These are phyloP conservation scores for Arothron firmamentum DNA, from an alignment of 2,113 vertebrate genomes.

Conservation along the genomic window DNA sequence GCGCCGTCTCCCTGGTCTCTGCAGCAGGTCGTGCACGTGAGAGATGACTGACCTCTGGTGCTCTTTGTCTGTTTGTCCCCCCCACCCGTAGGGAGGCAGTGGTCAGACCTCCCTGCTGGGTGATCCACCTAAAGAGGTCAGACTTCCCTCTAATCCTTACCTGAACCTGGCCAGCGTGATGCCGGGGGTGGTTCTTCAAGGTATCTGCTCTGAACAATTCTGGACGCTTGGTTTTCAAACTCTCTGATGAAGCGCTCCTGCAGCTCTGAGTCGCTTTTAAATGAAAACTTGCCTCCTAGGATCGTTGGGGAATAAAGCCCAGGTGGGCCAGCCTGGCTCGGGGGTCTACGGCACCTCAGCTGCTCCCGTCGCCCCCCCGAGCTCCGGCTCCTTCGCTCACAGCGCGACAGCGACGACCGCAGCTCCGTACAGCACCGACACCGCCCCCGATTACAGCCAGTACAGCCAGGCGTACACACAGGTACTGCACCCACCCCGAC, in stretches of 20 bases:
- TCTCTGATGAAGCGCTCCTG: no score
- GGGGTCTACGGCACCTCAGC: constrained; percentile 69
- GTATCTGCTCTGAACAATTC: constrained; percentile 42
- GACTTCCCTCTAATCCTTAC: constrained; percentile 93
- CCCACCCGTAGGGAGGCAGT: constrained; percentile 67
- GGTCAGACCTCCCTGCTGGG: constrained; percentile 90
- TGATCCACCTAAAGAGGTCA: constrained; percentile 92
- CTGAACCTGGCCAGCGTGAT: constrained; percentile 93
- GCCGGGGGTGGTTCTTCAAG: constrained; percentile 84
- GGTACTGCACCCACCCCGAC: constrained; percentile 42
- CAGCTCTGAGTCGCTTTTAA: no score
- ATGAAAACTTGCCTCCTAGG: constrained; percentile 45
- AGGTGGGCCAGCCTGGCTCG: constrained; percentile 64
- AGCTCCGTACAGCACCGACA: constrained; percentile 77
- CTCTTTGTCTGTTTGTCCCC: background rate
- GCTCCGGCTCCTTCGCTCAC: constrained; percentile 56
- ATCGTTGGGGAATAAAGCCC: constrained; percentile 77
- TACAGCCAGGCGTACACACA: constrained; percentile 80
- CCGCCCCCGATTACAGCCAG: constrained; percentile 77
- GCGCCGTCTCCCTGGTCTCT: no score
- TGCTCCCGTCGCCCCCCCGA: constrained; percentile 78
- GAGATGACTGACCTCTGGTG: no score
- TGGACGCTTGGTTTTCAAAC: background rate
- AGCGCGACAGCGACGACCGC: constrained; percentile 51
- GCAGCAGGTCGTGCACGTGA: no score